Base-by-base conservation (phyloP, 2,797 vertebrate genomes). In the Notolabrus celidotus region DNA sequence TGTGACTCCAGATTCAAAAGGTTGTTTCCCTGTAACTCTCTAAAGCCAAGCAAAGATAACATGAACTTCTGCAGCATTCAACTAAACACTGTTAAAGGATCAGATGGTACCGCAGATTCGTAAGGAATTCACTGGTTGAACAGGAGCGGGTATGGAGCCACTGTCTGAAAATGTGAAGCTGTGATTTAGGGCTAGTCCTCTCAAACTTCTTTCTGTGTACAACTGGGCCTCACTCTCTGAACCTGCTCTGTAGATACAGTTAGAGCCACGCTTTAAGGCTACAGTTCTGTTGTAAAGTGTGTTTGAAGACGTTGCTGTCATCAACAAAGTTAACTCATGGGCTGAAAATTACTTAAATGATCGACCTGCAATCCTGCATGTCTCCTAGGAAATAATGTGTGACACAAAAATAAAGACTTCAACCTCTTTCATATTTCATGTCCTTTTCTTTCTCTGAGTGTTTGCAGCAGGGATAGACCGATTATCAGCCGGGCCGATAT, bases 351-450 rank as follows among this genome's bases (percentile, higher is more conserved):
- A 82, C 46, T 10, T 87, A 84, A 85, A 84, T 22, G 79, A 82
- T 67, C 22, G 89, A 92, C 81, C 88, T 92, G 91, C 89, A 92
- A 71, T 92, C 89, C 86, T 91, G 91, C 92, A 92, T 93, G 92
- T 93, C 92, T 93, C 90, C 85, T 78, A 74, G 82, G 84, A 88
- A 89, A 89, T 63, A 77, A 87, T 68, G 88, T 92, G 89, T 88
- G 86, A 91, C 88, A 77, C 86, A 88, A 77, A 86, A 94, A 93
- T 92, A 94, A 93, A 94, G 85, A 90, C 85, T 81, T 91, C 74
- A 91, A 89, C 84, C 72, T 84, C 66, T 67, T 71, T 75, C 19
- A 45, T 67, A 62, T 65, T 67, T 59, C 19, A 3, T 45, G 49
- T 46, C 51, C 19, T 0, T 19, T 49, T 19, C 7, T 60, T 62